Conservation (phyloP, 2,888 invertebrate species). For the Philereme vetulata region DNA sequence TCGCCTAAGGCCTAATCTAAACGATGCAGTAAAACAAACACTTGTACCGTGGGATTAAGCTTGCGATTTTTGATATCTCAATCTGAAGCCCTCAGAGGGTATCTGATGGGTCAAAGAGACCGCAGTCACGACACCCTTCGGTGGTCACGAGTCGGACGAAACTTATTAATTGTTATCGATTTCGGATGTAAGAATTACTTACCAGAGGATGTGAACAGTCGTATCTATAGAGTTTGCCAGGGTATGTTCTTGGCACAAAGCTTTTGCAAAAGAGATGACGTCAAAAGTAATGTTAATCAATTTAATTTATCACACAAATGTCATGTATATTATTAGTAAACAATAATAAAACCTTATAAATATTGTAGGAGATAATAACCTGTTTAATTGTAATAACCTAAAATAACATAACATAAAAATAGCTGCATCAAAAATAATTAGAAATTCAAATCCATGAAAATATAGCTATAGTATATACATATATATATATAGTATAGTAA, state of each 20-base stretch:
- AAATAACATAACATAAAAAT: no score
- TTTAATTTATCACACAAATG: no score
- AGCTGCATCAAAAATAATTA: no score
- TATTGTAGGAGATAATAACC: no score
- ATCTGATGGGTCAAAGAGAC: conserved; percentile 70
- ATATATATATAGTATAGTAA: no score
- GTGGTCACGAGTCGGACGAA: conserved; percentile 72
- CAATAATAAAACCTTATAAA: no score
- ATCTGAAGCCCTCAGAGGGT: conserved; percentile 51
- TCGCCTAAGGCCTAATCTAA: conserved; percentile 55
- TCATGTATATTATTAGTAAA: no score
- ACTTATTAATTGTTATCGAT: conserved; percentile 59
- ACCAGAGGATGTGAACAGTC: conserved; percentile 57
- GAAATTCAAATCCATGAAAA: no score
- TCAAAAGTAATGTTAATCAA: no score
- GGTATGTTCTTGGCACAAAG: not conserved
- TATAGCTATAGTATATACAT: no score
- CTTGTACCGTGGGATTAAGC: conserved; percentile 64
- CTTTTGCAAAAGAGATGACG: not conserved
- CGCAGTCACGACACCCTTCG: conserved; percentile 82
- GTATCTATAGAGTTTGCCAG: conserved; percentile 30
- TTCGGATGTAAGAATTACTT: conserved; percentile 64
- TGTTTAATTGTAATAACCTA: no score
- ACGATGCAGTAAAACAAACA: conserved; percentile 73
- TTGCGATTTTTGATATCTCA: conserved; percentile 82